Percentiles rank a stretch among this genome's conserved stretches.
Evolutionary conservation across 2,888 invertebrate species (phyloP).

Genomic region (Caenorhabditis afra): DNA sequence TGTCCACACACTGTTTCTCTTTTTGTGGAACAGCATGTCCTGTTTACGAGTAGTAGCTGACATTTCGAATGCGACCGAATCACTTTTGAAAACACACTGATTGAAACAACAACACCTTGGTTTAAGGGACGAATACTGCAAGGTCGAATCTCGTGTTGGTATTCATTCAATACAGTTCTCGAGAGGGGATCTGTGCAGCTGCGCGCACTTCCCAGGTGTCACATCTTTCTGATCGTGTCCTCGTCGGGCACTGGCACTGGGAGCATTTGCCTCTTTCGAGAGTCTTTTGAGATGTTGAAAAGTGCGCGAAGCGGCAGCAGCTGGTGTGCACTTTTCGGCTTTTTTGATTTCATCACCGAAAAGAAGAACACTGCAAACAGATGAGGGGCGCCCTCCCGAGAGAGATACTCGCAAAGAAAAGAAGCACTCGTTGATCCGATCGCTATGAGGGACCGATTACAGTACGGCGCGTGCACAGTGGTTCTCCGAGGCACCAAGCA

Average conservation of each 20-base stretch:
- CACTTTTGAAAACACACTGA: neutral
- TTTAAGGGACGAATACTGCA: neutral
- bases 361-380: conserved; percentile 45
- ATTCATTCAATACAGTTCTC: too few species aligned
- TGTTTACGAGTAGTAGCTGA: too few species aligned
- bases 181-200: neutral
- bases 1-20: too few species aligned
- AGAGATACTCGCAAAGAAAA: neutral
- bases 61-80: neutral
- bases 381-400: conserved; percentile 3
- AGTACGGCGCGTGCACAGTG: conserved; percentile 34
- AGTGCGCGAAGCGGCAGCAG: conserved; percentile 52
- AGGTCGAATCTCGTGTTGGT: neutral
- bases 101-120: neutral
- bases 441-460: conserved; percentile 4
- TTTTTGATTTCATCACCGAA: conserved; percentile 34
- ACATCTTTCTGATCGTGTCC: conserved; percentile 3
- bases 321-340: conserved; percentile 58
- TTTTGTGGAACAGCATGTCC: too few species aligned
- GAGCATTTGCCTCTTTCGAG: too few species aligned
- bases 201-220: conserved; percentile 15
- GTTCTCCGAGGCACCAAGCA: neutral
- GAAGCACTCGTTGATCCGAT: too few species aligned
- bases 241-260: too few species aligned
- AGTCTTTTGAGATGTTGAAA: conserved; percentile 1